Percentiles rank a stretch among this genome's conserved stretches.
These are phyloP conservation scores for Diachrysia chrysitis DNA, from an alignment of 2,888 invertebrate species.

Conservation along the genomic window DNA sequence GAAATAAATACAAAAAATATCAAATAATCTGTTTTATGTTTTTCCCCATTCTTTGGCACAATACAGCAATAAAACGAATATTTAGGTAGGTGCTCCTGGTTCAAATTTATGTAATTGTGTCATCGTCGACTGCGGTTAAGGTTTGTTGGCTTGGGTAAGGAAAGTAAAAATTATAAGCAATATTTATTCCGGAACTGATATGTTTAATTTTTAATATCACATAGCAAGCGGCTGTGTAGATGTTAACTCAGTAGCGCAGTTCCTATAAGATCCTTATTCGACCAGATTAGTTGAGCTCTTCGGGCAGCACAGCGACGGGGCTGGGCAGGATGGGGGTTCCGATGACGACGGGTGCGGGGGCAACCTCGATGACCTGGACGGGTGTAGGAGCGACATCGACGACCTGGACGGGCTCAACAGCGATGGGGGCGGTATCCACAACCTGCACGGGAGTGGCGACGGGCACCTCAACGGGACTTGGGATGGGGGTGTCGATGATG, in stretches of 20 bases:
- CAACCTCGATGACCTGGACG: background rate
- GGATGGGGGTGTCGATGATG: slow-evolving; percentile 39
- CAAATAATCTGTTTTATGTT: too few species aligned
- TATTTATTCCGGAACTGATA: slow-evolving; percentile 20
- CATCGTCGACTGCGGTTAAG: too few species aligned
- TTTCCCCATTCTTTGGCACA: too few species aligned
- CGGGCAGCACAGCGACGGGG: slow-evolving; percentile 33
- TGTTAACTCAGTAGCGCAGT: slow-evolving; percentile 22
- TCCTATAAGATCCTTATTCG: slow-evolving; percentile 5
- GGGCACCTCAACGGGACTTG: slow-evolving; percentile 2
- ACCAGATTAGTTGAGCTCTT: slow-evolving; percentile 35
- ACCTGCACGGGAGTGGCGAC: slow-evolving; percentile 22
- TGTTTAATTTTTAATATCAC: slow-evolving; percentile 21
- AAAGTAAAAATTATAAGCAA: background rate
- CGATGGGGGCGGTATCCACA: slow-evolving; percentile 21
- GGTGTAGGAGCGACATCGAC: background rate
- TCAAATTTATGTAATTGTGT: too few species aligned
- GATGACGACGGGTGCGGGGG: slow-evolving; percentile 1
- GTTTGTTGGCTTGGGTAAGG: too few species aligned
- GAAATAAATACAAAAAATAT: too few species aligned
- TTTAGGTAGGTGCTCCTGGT: too few species aligned
- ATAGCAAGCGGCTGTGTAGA: slow-evolving; percentile 14
- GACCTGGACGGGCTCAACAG: slow-evolving; percentile 11
- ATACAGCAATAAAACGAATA: too few species aligned
- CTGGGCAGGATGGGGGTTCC: slow-evolving; percentile 31